Evolutionary conservation across 2,113 vertebrate species (phyloP).

Genomic region (Brevimyrus niger): DNA sequence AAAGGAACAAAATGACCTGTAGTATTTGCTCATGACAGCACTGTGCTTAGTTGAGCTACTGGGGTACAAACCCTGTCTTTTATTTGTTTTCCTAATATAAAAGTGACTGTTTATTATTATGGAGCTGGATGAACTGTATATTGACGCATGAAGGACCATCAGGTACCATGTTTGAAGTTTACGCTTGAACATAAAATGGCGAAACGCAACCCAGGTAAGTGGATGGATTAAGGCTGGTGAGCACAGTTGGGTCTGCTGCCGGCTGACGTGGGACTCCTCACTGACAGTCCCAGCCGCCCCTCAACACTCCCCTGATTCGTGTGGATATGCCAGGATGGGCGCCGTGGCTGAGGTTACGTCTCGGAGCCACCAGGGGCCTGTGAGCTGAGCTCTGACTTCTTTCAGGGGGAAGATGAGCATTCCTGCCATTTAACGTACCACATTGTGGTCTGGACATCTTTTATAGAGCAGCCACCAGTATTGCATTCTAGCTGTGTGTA

Average conservation of each 20-base stretch:
- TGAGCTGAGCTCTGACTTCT: constrained; percentile 44
- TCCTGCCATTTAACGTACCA: constrained; percentile 42
- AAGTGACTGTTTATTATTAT: background rate
- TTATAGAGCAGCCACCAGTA: constrained; percentile 35
- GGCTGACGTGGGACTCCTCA: constrained; percentile 52
- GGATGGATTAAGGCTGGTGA: constrained; percentile 33
- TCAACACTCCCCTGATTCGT: constrained; percentile 51
- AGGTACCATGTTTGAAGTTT: background rate
- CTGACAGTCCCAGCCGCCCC: constrained; percentile 57
- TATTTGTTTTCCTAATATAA: background rate
- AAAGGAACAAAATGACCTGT: background rate
- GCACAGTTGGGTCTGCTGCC: constrained; percentile 34
- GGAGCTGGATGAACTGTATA: background rate
- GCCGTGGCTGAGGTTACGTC: constrained; percentile 41
- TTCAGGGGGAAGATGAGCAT: constrained; percentile 31
- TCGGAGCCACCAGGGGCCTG: constrained; percentile 36
- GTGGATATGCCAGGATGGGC: constrained; percentile 57
- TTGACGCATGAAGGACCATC: background rate
- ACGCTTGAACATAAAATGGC: background rate
- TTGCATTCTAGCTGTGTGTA: background rate
- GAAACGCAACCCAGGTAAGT: background rate
- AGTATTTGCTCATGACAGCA: background rate
- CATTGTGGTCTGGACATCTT: constrained; percentile 45
- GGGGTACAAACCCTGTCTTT: background rate
- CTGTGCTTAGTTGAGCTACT: background rate